A percentile compares a stretch with the other conserved stretches of the same genome.
Conservation (phyloP, 2,888 invertebrate genomes). For the Drosophila nigritarsus region DNA sequence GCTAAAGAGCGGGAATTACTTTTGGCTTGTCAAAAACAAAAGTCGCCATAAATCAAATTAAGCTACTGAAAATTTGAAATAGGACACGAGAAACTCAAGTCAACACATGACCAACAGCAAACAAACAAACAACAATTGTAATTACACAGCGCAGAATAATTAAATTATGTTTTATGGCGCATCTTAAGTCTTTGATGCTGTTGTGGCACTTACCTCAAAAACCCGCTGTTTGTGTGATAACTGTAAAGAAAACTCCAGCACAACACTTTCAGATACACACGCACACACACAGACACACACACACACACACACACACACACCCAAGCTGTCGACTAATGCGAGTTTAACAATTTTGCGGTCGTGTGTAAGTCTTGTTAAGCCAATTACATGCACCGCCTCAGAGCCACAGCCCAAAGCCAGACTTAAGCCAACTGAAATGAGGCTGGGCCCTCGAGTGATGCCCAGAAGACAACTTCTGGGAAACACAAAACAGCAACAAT, state of each 20-base stretch:
- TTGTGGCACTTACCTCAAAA: slow-evolving; percentile 28
- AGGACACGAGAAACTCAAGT: slow-evolving; percentile 36
- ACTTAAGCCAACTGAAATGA: slow-evolving; percentile 55
- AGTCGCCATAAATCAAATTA: slow-evolving; percentile 67
- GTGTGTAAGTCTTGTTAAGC: slow-evolving; percentile 72
- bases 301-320: background rate
- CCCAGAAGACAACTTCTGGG: slow-evolving; percentile 61
- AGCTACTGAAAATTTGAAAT: slow-evolving; percentile 57
- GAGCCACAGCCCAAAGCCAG: slow-evolving; percentile 13
- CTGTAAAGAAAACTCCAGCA: slow-evolving; percentile 60
- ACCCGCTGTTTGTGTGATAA: slow-evolving; percentile 56
- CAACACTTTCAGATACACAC: slow-evolving; percentile 13
- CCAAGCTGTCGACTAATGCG: slow-evolving; percentile 58
- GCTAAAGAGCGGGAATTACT: slow-evolving; percentile 32
- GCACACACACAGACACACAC: slow-evolving; percentile 2
- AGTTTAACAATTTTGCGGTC: slow-evolving; percentile 74
- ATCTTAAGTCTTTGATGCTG: slow-evolving; percentile 42
- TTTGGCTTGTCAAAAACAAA: slow-evolving; percentile 55
- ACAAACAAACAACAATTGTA: slow-evolving; percentile 46
- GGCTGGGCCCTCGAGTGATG: slow-evolving; percentile 58
- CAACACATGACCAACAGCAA: slow-evolving; percentile 43
- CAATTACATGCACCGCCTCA: slow-evolving; percentile 64
- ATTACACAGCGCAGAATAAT: slow-evolving; percentile 66
- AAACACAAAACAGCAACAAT: slow-evolving; percentile 48
- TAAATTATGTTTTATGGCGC: slow-evolving; percentile 74